phyloP scores from a whole-genome alignment of 2,113 vertebrate genomes.

The Gila orcuttii region DNA sequence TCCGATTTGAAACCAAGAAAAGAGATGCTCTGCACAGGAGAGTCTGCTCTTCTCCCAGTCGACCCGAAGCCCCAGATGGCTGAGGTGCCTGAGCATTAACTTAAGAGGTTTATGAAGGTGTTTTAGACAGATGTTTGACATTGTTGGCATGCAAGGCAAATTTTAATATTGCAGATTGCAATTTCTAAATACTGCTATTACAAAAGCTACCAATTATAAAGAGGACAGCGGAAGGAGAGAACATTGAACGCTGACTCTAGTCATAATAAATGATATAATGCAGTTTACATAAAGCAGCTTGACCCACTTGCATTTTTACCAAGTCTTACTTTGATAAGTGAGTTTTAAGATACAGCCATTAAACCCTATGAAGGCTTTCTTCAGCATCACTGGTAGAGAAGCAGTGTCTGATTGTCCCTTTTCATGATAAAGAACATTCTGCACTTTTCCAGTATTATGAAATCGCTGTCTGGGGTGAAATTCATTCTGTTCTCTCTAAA shows the following conservation, averaged over 20 bases:
- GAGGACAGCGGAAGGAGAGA: neutral
- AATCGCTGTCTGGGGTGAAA: neutral
- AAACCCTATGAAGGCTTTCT: neutral
- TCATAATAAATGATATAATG: neutral
- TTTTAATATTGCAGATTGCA: neutral
- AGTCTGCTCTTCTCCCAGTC: no score
- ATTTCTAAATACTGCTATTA: neutral
- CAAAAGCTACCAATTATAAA: neutral
- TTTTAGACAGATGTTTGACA: neutral
- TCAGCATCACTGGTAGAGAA: slow-evolving; percentile 15
- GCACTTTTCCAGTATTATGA: slow-evolving; percentile 18
- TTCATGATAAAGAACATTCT: neutral
- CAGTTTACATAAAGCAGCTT: neutral
- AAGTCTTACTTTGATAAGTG: neutral
- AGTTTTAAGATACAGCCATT: slow-evolving; percentile 11
- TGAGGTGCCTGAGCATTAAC: no score
- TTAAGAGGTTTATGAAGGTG: neutral
- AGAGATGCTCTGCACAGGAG: no score
- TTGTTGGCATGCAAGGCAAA: neutral
- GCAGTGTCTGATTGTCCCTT: neutral
- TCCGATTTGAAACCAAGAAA: no score
- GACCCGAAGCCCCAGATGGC: no score
- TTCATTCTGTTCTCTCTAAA: neutral
- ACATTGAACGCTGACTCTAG: neutral
- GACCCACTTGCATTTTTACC: neutral